Evolutionary conservation across 2,888 invertebrate species (phyloP).

Genomic region (Apodemia hepburni): DNA sequence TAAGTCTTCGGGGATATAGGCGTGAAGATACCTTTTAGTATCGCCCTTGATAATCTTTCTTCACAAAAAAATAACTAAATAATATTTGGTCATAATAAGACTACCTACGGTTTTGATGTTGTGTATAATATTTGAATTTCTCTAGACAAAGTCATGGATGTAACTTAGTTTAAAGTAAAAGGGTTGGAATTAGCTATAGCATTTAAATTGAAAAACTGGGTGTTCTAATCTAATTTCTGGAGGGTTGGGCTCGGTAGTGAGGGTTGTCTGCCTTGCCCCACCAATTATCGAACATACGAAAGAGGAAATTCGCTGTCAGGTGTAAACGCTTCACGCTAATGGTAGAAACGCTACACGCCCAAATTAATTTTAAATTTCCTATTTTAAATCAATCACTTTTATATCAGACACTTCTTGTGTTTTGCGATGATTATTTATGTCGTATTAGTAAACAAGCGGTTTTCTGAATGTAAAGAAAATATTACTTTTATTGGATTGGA

Average conservation of each 20-base stretch:
- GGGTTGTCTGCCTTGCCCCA: conserved; percentile 37
- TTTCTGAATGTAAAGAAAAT: too few species aligned
- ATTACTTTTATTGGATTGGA: too few species aligned
- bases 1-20: too few species aligned
- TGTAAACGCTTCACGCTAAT: not conserved
- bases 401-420: not conserved
- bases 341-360: not conserved
- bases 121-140: too few species aligned
- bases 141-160: not conserved
- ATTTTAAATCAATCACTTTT: conserved; percentile 20
- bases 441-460: too few species aligned
- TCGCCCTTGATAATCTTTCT: too few species aligned
- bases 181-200: conserved; percentile 55
- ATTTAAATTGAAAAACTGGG: conserved; percentile 70
- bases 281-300: conserved; percentile 7
- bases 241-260: conserved; percentile 52
- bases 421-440: too few species aligned
- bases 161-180: not conserved
- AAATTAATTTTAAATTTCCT: conserved; percentile 20
- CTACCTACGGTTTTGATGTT: too few species aligned
- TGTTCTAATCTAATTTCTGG: conserved; percentile 66
- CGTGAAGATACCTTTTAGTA: too few species aligned
- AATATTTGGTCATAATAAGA: too few species aligned
- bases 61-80: too few species aligned
- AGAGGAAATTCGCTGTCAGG: not conserved